Evolutionary conservation across 1,140 invertebrate species (phyloP), one percentile per base, ranked within the genome.

Genomic region (Ditylenchus dipsaci): DNA sequence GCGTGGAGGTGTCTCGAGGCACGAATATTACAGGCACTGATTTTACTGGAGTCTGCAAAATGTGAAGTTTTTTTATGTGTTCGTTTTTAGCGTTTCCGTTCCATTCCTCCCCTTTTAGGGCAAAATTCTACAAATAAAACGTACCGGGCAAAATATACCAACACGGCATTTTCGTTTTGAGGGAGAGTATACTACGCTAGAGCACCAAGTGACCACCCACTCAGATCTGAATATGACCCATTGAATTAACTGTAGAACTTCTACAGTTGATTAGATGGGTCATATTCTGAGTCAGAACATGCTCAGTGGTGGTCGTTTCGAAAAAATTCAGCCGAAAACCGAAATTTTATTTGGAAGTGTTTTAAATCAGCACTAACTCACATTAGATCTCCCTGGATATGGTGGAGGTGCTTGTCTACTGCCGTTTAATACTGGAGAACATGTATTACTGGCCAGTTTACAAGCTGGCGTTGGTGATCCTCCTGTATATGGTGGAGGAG

Each of bases 1-100:
- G 68, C 13, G 68, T 70, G 1, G 68, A 70, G 3, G 68, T 42
- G 30, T 70, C 68, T 15, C n/a, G 27, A 29, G 68, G 68, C 19
- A 65, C n/a, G n/a, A 61, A 61, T 8, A 8, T n/a, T 3, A 3
- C n/a, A 5, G 59, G 38, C 27, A 61, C 38, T n/a, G 59, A 5
- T 61, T 61, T 61, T n/a, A 61, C 38, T 43, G 59, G 59, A 19
- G 59, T 61, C 59, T 61, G 29, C 19, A 61, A 61, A 26, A 21
- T 21, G 23, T 13, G 23, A 61, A 27, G n/a, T 61, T 3, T 26
- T 61, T 30, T 21, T 21, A 5, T 61, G 19, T n/a, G n/a, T n/a
- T n/a, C n/a, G n/a, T n/a, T n/a, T n/a, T n/a, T n/a, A n/a, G n/a
- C n/a, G n/a, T n/a, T n/a, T n/a, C n/a, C n/a, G n/a, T n/a, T n/a